These are phyloP conservation scores for Phoenicopterus ruber DNA, from an alignment of 2,113 vertebrate species.

Conservation along the genomic window DNA sequence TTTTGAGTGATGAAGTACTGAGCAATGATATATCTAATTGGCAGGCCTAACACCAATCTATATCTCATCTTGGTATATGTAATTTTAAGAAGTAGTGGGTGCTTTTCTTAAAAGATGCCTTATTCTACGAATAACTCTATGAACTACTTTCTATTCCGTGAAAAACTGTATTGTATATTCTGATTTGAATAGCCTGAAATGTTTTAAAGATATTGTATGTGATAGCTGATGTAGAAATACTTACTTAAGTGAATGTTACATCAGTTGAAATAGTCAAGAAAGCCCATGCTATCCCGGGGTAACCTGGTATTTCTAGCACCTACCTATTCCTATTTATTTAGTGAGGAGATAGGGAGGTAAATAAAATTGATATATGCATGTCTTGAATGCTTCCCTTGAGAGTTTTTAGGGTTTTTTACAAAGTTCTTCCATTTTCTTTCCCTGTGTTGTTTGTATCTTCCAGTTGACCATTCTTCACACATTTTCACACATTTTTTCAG, in stretches of 20 bases:
- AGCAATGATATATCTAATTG: background rate
- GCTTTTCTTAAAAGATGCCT: background rate
- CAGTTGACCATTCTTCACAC: background rate
- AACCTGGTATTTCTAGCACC: background rate
- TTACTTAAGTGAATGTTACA: background rate
- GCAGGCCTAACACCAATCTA: background rate
- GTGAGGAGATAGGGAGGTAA: background rate
- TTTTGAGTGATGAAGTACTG: background rate
- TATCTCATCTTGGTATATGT: background rate
- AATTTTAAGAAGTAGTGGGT: background rate
- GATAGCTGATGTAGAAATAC: background rate
- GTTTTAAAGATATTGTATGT: background rate
- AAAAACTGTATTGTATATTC: background rate
- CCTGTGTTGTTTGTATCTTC: background rate
- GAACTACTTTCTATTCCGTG: background rate
- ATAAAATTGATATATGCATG: background rate
- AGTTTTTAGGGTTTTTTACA: background rate
- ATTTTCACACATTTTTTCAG: background rate
- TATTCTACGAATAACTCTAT: background rate
- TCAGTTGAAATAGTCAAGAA: background rate
- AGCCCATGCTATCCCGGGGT: background rate
- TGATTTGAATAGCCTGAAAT: background rate
- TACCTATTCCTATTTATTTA: background rate
- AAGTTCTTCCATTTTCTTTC: background rate
- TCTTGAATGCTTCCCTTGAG: background rate